Base-by-base conservation (phyloP, 2,113 vertebrate species). In the Cyrtonyx montezumae region DNA sequence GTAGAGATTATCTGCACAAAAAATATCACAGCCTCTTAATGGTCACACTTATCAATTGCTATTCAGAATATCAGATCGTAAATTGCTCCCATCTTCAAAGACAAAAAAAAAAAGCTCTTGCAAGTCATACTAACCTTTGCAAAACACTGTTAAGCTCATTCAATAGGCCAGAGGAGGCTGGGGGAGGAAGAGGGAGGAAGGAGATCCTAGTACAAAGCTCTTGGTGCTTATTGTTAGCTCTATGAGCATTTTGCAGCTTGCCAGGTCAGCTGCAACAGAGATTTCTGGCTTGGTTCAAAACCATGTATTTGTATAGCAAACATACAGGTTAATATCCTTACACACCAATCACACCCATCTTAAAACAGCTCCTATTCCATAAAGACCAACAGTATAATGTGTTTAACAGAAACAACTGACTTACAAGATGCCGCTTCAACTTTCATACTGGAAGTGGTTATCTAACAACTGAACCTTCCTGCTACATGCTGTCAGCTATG, bases 1-100 rank as follows among this genome's bases (percentile, higher is more conserved):
- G 84, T 67, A 70, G 73, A 93, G 91, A 96, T 91, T 79, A 95
- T 91, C 90, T 78, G 77, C 32, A 67, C 16, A 77, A 70, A 94
- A 94, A 95, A 85, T 30, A 86, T 78, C 67, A 86, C 25, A 87
- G 53, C 17, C 73, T 20, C 61, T 90, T 87, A 79, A 78, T 12
- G 49, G 76, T 79, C 83, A 76, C 43, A 65, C 49, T 88, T 69
- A 73, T 71, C 51, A 96, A 84, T 17, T 90, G 69, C 34, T 91
- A 84, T 77, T 87, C 80, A 80, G 49, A 87, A 40, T 79, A 94
- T 75, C 78, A 90, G 40, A 49, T 69, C 74, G 78, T 84, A 90
- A 94, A 36, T 51, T 88, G 56, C 19, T 91, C 65, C n/a, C 9
- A 69, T 79, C 76, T 82, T 87, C 68, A 69, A 93, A 93, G 58